These are phyloP conservation scores for Mellilla xanthometata DNA, from an alignment of 2,888 invertebrate species.

Conservation along the genomic window DNA sequence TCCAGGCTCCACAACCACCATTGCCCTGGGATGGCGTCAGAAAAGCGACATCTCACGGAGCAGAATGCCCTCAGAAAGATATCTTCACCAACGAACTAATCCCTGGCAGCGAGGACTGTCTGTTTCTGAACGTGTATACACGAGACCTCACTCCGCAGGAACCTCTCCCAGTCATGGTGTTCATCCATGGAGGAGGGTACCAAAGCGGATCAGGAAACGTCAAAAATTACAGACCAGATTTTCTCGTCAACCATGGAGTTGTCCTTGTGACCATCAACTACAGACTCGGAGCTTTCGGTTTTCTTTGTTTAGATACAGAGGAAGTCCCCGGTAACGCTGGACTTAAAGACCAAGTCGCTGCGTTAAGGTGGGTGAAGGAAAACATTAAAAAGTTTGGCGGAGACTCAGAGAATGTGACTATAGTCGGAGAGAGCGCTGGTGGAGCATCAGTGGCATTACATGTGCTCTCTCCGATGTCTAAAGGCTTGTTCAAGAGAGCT, in stretches of 20 bases:
- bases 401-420: constrained; percentile 45
- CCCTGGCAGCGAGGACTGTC: constrained; percentile 51
- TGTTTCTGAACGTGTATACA: constrained; percentile 53
- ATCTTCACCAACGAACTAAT: constrained; percentile 31
- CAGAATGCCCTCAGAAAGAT: constrained; percentile 44
- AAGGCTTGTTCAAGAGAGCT: constrained; percentile 51
- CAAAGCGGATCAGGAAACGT: constrained; percentile 57
- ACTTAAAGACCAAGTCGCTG: constrained; percentile 62
- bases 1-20: constrained; percentile 50
- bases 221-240: constrained; percentile 77
- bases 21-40: constrained; percentile 46
- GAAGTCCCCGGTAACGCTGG: constrained; percentile 84
- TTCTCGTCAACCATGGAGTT: constrained; percentile 74
- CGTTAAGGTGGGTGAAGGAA: constrained; percentile 48
- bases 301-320: constrained; percentile 73
- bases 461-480: constrained; percentile 53
- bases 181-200: constrained; percentile 53
- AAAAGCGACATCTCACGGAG: constrained; percentile 44
- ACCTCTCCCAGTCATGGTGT: constrained; percentile 52
- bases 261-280: constrained; percentile 82
- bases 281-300: constrained; percentile 77
- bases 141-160: constrained; percentile 34
- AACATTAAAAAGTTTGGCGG: constrained; percentile 52
- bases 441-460: constrained; percentile 43
- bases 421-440: constrained; percentile 57